phyloP scores from a whole-genome alignment of 2,888 invertebrate genomes.

The Pogonocherus hispidulus region DNA sequence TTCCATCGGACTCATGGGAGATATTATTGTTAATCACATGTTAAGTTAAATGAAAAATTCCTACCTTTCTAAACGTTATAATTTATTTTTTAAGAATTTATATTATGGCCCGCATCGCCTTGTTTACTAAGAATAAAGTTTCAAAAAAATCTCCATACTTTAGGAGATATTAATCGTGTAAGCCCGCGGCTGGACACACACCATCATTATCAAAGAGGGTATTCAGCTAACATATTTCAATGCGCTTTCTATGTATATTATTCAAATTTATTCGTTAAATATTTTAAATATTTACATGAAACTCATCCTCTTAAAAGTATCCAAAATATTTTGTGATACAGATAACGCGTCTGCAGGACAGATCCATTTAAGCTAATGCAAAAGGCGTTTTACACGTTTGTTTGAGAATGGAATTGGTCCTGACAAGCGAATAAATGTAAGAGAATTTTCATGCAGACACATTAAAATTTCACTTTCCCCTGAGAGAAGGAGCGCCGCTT shows the following conservation, averaged over 20 bases:
- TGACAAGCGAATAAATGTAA: conserved; percentile 52
- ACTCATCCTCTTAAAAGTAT: conserved; percentile 32
- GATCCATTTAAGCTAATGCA: conserved; percentile 45
- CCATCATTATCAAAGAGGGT: too few species aligned
- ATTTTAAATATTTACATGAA: conserved; percentile 41
- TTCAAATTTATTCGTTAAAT: conserved; percentile 47
- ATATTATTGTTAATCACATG: too few species aligned
- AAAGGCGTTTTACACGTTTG: conserved; percentile 50
- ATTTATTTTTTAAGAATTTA: too few species aligned
- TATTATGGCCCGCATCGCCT: too few species aligned
- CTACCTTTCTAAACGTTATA: too few species aligned
- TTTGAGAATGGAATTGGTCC: conserved; percentile 51
- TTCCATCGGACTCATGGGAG: too few species aligned
- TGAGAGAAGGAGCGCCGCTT: conserved; percentile 49
- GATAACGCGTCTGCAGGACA: conserved; percentile 35
- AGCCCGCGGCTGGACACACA: too few species aligned
- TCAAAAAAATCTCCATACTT: too few species aligned
- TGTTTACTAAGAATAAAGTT: too few species aligned
- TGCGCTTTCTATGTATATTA: conserved; percentile 45
- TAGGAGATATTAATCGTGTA: too few species aligned
- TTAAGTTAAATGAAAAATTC: too few species aligned
- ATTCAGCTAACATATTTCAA: conserved; percentile 8
- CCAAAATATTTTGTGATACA: conserved; percentile 42
- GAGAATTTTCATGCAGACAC: conserved; percentile 50
- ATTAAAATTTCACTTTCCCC: conserved; percentile 56